A percentile compares a stretch with the other conserved stretches of the same genome.
These are phyloP conservation scores for Phrynocephalus forsythii DNA, from an alignment of 2,797 vertebrate genomes.

Conservation along the genomic window DNA sequence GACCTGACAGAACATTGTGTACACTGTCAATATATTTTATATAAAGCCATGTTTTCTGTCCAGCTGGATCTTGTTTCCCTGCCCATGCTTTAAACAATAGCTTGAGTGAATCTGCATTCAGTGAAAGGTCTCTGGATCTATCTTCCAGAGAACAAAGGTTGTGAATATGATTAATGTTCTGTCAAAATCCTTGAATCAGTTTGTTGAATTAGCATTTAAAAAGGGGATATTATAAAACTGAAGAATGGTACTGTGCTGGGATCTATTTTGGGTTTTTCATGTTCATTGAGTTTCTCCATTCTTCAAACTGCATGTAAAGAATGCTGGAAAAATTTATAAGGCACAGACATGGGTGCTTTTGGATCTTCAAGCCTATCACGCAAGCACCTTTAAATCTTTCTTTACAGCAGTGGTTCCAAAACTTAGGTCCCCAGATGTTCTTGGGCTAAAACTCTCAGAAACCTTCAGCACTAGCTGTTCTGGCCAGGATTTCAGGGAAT, in stretches of 20 bases:
- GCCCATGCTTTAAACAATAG: background rate
- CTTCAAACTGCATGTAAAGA: background rate
- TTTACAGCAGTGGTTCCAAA: background rate
- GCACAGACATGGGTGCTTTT: conserved; percentile 8
- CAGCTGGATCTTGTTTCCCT: background rate
- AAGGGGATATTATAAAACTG: conserved; percentile 11
- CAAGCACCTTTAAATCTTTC: conserved; percentile 27
- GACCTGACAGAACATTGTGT: background rate
- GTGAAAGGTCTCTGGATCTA: background rate
- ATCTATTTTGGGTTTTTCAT: conserved; percentile 30
- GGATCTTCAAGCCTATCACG: background rate
- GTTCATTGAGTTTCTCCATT: conserved; percentile 26
- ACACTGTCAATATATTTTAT: background rate
- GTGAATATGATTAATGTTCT: conserved; percentile 10
- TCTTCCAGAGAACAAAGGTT: conserved; percentile 12
- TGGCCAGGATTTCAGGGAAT: too few relatives aligned
- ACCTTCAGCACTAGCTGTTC: too few relatives aligned
- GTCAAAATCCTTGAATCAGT: conserved; percentile 27
- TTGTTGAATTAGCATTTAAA: conserved; percentile 13
- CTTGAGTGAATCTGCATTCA: background rate
- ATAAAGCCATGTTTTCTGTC: background rate
- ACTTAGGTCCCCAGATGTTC: too few relatives aligned
- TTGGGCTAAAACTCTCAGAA: too few relatives aligned
- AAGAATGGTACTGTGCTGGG: conserved; percentile 9
- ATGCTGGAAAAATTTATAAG: conserved; percentile 6